Base-by-base conservation (phyloP, 92 coral and sea anemone species). In the Virgularia gustaviana region DNA sequence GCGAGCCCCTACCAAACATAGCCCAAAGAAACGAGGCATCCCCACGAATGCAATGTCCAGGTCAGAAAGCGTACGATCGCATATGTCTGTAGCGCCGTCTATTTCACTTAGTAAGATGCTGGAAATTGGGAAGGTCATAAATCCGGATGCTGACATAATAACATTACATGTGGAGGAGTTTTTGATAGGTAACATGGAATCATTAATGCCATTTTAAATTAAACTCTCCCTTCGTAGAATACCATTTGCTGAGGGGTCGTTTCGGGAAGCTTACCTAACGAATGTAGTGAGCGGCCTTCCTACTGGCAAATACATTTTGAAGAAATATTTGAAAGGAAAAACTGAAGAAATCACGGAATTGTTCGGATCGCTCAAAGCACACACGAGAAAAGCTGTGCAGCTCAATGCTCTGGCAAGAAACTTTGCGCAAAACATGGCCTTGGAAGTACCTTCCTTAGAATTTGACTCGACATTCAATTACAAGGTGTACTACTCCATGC, bases 341-440 rank as follows among this genome's bases (percentile, higher is more conserved):
- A 57, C 41, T 16, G 44, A 70, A 25, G 89, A 73, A 42, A 81
- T 81, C 19, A 70, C 56, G 70, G 55, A 33, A 61, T 65, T 81
- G 36, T 81, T 85, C 65, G 73, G 59, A 41, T 77, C 84, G 9
- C 54, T 73, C 16, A 85, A 82, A 54, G 60, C 59, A 45, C 90
- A 79, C 65, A 83, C 85, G 22, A 78, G 90, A 39, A 86, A 86
- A 44, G 32, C 81, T n/a, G 88, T 86, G 38, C 90, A 83, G 52
- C 61, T 83, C 35, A 79, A 83, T 63, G 75, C 86, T 15, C 63
- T 81, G n/a, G 81, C 86, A 59, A 65, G 81, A 35, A 77, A 81
- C 56, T 81, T 85, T 49, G 79, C 86, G 24, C 71, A 81, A 27
- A 55, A 73, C 51, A 8, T 81, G 68, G 73, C 47, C 0, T 42